A percentile compares a stretch with the other conserved stretches of the same genome.
Evolutionary conservation across 2,888 invertebrate species (phyloP).

Genomic region (Erannis defoliaria): DNA sequence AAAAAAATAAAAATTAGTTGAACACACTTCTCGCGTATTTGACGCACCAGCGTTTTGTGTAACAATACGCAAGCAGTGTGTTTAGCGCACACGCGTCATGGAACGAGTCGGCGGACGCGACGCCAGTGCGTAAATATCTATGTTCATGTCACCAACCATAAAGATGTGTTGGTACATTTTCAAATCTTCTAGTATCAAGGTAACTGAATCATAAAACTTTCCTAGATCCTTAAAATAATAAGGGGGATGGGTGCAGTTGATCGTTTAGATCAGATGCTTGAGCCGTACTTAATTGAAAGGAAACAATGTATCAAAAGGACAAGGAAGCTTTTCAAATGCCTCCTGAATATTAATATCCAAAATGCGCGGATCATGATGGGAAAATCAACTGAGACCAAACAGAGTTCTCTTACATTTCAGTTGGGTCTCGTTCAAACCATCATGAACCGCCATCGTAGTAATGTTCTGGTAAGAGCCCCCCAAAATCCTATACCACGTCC

Average conservation of each 20-base stretch:
- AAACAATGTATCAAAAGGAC: constrained; percentile 25
- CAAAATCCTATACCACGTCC: too few relatives aligned
- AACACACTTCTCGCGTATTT: too few relatives aligned
- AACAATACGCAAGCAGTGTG: too few relatives aligned
- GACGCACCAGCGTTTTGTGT: too few relatives aligned
- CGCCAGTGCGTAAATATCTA: too few relatives aligned
- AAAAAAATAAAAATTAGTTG: too few relatives aligned
- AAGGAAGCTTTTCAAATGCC: constrained; percentile 26
- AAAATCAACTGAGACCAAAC: not conserved
- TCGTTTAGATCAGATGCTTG: constrained; percentile 28
- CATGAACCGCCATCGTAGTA: not conserved
- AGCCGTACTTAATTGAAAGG: constrained; percentile 27
- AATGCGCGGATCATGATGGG: constrained; percentile 28
- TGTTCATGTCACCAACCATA: too few relatives aligned
- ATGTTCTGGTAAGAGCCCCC: constrained; percentile 1
- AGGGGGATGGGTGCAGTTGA: constrained; percentile 31
- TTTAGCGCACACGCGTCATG: too few relatives aligned
- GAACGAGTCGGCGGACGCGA: too few relatives aligned
- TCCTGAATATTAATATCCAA: constrained; percentile 15
- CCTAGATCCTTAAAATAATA: constrained; percentile 18
- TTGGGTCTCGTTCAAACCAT: not conserved
- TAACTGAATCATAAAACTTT: too few relatives aligned
- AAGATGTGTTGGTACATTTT: too few relatives aligned
- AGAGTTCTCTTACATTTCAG: not conserved
- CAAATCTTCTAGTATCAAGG: too few relatives aligned